Evolutionary conservation across 2,113 vertebrate species (phyloP), one percentile per base, ranked within the genome.

Genomic region (Acanthochromis polyacanthus): DNA sequence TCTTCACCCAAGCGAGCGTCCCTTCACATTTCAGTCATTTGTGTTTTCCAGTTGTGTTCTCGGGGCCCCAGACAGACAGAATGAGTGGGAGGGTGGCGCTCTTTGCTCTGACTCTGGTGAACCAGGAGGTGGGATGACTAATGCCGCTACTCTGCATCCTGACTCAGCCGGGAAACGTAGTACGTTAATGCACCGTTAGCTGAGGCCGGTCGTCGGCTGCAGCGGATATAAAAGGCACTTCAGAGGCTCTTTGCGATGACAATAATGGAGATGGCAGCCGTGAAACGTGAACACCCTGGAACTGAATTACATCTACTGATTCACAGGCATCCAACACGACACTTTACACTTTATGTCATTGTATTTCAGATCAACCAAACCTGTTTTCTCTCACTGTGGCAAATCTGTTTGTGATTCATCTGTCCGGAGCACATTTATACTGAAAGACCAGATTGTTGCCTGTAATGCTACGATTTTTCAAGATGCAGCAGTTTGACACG

Each of bases 111-210:
- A 56, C 50, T 71, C 80, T 30, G 78, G 57, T 25, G 40, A 78
- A 81, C 32, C 78, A 60, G 73, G 77, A 65, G 69, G 73, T 62
- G 55, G 43, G 61, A 77, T 87, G 82, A 86, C 57, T 88, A 53
- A 86, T 66, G 66, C 61, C 30, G 81, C 61, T 86, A 68, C 85
- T 84, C 75, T 88, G 10, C 36, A 66, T 17, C 64, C 52, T 83
- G 83, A 83, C 76, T 89, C 76, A 80, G 22, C 32, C 58, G 23
- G 19, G 38, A 61, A 73, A 36, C 38, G 22, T 23, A n/a, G 22
- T 22, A 52, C 76, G 60, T 83, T 85, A 66, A 78, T 62, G 56
- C 57, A 43, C 61, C 71, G 70, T 79, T 77, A 85, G 19, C 83
- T 0, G 11, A 66, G 79, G 77, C 85, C 50, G 52, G 63, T 62